Evolutionary conservation across 2,797 vertebrate genomes (phyloP).

Genomic region (Molothrus aeneus): DNA sequence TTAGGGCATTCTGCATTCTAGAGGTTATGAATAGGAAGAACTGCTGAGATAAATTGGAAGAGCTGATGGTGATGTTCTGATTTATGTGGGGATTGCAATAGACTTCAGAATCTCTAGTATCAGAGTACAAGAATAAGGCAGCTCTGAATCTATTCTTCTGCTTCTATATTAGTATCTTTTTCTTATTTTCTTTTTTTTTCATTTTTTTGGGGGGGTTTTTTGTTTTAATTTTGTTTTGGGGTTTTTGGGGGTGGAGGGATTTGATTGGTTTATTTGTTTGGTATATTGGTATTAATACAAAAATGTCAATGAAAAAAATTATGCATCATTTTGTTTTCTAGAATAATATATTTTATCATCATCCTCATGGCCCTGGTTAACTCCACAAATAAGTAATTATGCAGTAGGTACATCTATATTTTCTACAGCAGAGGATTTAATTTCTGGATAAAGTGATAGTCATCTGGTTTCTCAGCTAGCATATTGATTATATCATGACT

Average conservation of each 20-base stretch:
- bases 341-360: background rate
- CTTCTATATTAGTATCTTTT: background rate
- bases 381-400: background rate
- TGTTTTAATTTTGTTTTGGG: background rate
- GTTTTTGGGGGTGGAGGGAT: background rate
- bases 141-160: background rate
- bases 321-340: background rate
- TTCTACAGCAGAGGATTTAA: background rate
- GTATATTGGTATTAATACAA: background rate
- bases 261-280: background rate
- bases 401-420: background rate
- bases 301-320: background rate
- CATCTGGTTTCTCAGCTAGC: background rate
- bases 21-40: slow-evolving; percentile 8
- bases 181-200: background rate
- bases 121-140: background rate
- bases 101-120: background rate
- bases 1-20: background rate
- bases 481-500: background rate
- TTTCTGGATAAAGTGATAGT: background rate
- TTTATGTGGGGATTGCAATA: background rate
- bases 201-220: background rate
- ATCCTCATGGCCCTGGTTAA: background rate
- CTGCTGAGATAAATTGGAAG: background rate
- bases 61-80: background rate